Evolutionary conservation across 2,113 vertebrate genomes (phyloP).

Genomic region (Pachypanchax playfairii): DNA sequence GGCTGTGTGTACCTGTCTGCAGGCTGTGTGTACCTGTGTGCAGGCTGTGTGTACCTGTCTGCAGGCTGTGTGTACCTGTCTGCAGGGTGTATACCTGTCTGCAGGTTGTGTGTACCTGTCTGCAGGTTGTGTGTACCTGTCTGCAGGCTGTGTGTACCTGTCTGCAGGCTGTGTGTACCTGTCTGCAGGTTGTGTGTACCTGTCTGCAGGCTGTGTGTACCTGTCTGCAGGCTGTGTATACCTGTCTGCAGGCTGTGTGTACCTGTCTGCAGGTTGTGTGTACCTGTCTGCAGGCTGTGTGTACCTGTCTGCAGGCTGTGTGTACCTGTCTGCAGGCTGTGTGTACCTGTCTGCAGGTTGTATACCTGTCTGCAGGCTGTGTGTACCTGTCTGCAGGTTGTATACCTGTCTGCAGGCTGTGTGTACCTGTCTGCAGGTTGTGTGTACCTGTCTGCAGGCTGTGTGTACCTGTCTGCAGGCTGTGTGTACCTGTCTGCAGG

Average conservation of each 20-base stretch:
- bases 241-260: not conserved
- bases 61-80: no score
- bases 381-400: not conserved
- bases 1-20: not conserved
- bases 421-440: not conserved
- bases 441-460: no score
- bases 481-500: not conserved
- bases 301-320: no score
- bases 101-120: no score
- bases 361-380: not conserved
- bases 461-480: not conserved
- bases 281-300: no score
- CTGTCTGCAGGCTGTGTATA: not conserved
- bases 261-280: not conserved
- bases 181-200: not conserved
- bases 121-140: not conserved
- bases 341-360: no score
- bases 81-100: no score
- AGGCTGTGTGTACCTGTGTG: not conserved
- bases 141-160: not conserved
- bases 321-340: no score
- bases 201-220: not conserved
- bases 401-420: not conserved
- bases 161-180: not conserved
- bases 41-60: not conserved